A percentile compares a stretch with the other conserved stretches of the same genome.
Conservation (phyloP, 2,113 vertebrate genomes). For the Panthera leo region DNA sequence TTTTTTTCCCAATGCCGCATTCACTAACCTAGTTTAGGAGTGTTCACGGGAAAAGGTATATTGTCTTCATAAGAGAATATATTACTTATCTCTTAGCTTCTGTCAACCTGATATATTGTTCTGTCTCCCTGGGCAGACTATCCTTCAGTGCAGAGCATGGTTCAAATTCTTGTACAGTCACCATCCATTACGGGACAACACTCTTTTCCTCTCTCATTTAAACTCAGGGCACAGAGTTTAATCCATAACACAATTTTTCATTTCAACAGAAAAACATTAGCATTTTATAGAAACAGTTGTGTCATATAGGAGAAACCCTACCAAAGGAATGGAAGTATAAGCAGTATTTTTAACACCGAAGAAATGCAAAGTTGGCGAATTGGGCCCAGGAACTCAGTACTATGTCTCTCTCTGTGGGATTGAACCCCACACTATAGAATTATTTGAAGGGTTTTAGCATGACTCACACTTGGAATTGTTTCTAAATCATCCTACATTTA, state of each 20-base stretch:
- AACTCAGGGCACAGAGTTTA: not conserved
- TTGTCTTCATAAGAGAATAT: not conserved
- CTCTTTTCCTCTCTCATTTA: not conserved
- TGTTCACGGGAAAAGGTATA: not conserved
- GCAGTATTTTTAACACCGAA: not conserved
- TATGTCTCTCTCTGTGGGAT: fast-evolving
- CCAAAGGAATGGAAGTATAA: not conserved
- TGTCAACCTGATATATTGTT: not conserved
- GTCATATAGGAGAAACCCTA: not conserved
- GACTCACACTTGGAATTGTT: not conserved
- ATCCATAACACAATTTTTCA: not conserved
- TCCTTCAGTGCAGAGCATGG: not conserved
- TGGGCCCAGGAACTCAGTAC: not conserved
- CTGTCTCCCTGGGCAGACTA: not conserved
- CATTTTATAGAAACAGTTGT: not conserved
- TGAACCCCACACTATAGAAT: not conserved
- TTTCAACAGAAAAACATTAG: not conserved
- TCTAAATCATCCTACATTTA: not conserved
- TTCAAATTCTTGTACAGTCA: not conserved
- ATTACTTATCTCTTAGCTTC: not conserved
- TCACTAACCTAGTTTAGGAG: not conserved
- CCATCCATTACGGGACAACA: too few species aligned
- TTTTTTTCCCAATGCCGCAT: not conserved
- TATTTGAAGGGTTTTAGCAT: not conserved
- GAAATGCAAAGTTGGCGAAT: not conserved